Conservation (phyloP, 2,888 invertebrate genomes). For the Griposia aprilina region DNA sequence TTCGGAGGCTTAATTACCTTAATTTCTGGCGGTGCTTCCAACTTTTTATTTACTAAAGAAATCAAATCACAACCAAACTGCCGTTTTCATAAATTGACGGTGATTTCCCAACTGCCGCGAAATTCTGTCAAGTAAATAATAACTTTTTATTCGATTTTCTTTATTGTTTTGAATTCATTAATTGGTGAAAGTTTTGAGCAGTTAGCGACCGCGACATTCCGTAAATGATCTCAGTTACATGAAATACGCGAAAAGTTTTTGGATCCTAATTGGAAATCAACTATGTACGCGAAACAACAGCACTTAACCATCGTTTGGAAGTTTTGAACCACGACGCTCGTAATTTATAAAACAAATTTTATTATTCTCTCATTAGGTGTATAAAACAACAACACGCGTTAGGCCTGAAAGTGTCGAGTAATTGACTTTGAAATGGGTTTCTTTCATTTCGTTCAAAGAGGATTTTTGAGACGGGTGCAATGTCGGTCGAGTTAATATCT, state of each 20-base stretch:
- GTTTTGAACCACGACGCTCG: conserved; percentile 65
- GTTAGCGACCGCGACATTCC: conserved; percentile 76
- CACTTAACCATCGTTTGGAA: conserved; percentile 70
- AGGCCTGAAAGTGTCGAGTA: conserved; percentile 45
- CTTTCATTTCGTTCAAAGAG: conserved; percentile 45
- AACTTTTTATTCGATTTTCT: conserved; percentile 74
- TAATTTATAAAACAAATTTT: conserved; percentile 69
- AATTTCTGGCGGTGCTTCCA: conserved; percentile 50
- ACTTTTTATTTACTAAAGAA: conserved; percentile 65
- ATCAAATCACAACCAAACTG: conserved; percentile 65
- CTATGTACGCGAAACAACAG: conserved; percentile 77
- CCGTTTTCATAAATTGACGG: conserved; percentile 63
- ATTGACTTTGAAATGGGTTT: conserved; percentile 56
- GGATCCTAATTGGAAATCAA: conserved; percentile 83
- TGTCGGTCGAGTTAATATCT: not conserved
- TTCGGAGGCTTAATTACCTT: conserved; percentile 45
- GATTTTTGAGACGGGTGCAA: conserved; percentile 33
- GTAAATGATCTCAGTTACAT: conserved; percentile 78
- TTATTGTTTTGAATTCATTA: conserved; percentile 77
- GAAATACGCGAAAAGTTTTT: conserved; percentile 82
- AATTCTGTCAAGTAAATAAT: conserved; percentile 68
- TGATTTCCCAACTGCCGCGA: conserved; percentile 54
- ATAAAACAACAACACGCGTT: conserved; percentile 59
- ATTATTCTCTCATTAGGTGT: conserved; percentile 66
- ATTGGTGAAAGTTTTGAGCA: conserved; percentile 76